Evolutionary conservation across 2,888 invertebrate species (phyloP).

Genomic region (Chesias legatella): DNA sequence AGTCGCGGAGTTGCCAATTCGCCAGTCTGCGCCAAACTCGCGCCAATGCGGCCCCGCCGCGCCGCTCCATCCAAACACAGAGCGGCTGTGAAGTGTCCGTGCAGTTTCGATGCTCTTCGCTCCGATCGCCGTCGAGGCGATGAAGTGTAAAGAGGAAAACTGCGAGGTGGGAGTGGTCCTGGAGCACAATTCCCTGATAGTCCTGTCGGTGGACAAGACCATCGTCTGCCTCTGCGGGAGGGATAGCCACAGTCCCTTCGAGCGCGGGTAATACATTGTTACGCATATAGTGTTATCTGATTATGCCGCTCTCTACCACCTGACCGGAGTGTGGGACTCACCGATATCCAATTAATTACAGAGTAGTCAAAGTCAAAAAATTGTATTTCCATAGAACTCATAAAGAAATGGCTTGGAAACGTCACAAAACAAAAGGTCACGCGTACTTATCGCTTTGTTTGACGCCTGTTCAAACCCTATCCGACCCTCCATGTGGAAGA

Average conservation of each 20-base stretch:
- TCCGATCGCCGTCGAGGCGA: constrained; percentile 78
- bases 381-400: too few relatives aligned
- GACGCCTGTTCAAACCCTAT: too few relatives aligned
- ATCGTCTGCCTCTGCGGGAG: constrained; percentile 78
- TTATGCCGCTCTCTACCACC: constrained; percentile 38
- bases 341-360: constrained; percentile 20
- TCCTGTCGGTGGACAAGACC: constrained; percentile 75
- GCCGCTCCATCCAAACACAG: constrained; percentile 44
- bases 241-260: constrained; percentile 70
- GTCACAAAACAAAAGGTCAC: too few relatives aligned
- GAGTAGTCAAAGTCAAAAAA: too few relatives aligned
- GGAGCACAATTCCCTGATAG: constrained; percentile 76
- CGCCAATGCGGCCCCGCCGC: constrained; percentile 54
- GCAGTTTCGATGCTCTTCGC: constrained; percentile 76
- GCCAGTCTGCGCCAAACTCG: constrained; percentile 71
- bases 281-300: constrained; percentile 43
- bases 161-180: constrained; percentile 78
- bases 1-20: constrained; percentile 60
- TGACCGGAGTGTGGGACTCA: constrained; percentile 30
- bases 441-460: too few relatives aligned
- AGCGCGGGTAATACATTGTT: constrained; percentile 73
- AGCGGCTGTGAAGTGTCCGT: constrained; percentile 57
- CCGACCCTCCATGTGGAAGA: too few relatives aligned
- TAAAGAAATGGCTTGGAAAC: too few relatives aligned
- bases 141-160: constrained; percentile 81